Base-by-base conservation (phyloP, 2,888 invertebrate genomes). In the Pristionchus maxplancki region DNA sequence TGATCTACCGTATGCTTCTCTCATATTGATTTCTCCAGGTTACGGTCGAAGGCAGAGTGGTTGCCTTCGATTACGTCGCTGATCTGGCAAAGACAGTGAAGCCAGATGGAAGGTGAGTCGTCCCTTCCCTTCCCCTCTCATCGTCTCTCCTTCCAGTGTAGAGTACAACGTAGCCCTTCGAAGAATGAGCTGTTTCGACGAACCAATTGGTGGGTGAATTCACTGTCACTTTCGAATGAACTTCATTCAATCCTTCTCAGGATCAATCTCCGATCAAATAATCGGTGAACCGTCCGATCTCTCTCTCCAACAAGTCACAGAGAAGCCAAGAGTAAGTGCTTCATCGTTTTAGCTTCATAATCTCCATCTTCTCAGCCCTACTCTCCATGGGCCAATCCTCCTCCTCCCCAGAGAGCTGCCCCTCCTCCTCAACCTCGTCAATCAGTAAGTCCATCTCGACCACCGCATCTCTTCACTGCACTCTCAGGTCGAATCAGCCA, bases 41-140 rank as follows among this genome's bases (percentile, higher is more conserved):
- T 5, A 81, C 62, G 3, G 62, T 50, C 13, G 50, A 81, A 31
- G 82, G 82, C 4, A n/a, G 87, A 67, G 88, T 92, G 0, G 91
- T 92, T 20, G 92, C 91, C 28, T 92, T 92, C 62, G 92, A 92
- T 89, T 92, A 92, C 83, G 91, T 92, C 74, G 90, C 92, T 34
- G 91, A 92, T 44, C 62, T 92, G 64, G 88, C 89, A 40, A 91
- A 91, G 82, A 88, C 62, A 9, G 89, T 92, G 34, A 85, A 87
- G 50, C 74, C 88, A 8, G 91, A 92, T 88, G 91, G 91, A 90
- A 92, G 89, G 92, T 92, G 34, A 48, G 78, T 44, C 13, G 1
- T 11, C 89, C 71, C 34, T 37, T 37, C 71, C 0, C 34, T 48
- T 48, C 17, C 40, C 48, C 17, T 34, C 34, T 40, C 71, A 71